Evolutionary conservation across 2,113 vertebrate genomes (phyloP).

Genomic region (Synchiropus splendidus): DNA sequence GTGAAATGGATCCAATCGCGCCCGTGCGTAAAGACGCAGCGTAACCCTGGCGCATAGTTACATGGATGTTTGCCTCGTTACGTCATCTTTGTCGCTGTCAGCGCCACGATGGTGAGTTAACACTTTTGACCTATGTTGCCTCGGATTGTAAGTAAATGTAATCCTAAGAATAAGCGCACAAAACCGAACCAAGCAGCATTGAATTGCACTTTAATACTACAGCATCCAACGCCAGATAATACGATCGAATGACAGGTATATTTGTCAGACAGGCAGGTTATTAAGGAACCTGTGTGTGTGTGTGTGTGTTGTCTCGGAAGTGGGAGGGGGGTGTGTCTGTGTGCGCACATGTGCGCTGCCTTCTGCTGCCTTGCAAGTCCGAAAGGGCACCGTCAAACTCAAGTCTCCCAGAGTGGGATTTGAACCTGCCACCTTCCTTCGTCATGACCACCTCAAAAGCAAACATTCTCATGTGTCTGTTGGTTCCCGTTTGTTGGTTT

Average conservation of each 20-base stretch:
- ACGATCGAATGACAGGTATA: too few relatives aligned
- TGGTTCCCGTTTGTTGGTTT: background rate
- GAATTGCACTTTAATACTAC: too few relatives aligned
- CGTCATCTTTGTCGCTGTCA: too few relatives aligned
- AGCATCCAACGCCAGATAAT: too few relatives aligned
- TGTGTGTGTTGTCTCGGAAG: background rate
- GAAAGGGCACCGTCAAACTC: background rate
- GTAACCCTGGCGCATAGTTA: conserved; percentile 10
- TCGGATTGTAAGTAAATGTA: too few relatives aligned
- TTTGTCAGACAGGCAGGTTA: too few relatives aligned
- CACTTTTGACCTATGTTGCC: background rate
- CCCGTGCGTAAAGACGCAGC: conserved; percentile 29
- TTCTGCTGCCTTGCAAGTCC: background rate
- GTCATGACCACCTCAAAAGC: too few relatives aligned
- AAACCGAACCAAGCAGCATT: too few relatives aligned
- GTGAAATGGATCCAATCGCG: conserved; percentile 20
- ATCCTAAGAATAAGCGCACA: too few relatives aligned
- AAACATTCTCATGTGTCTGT: background rate
- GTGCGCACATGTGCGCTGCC: conserved; percentile 24
- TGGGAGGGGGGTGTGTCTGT: conserved; percentile 34
- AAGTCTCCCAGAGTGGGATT: background rate
- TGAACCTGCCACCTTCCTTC: too few relatives aligned
- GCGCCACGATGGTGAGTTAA: conserved; percentile 33
- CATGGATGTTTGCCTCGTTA: too few relatives aligned
- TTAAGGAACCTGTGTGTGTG: background rate